phyloP scores from a whole-genome alignment of 2,113 vertebrate genomes.

The Triplophysa dalaica region DNA sequence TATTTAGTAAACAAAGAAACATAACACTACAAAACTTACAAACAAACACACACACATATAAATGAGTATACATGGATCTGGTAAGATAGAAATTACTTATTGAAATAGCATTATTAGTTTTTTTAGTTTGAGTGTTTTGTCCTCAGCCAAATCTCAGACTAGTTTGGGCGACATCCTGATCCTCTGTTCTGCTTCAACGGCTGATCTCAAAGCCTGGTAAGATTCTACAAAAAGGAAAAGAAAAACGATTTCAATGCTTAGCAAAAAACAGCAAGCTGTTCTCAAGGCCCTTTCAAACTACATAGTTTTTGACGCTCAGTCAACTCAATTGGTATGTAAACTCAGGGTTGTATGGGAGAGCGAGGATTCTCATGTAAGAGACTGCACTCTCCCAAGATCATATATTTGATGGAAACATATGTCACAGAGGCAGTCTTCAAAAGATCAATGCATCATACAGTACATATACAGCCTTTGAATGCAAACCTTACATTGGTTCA shows the following conservation, averaged over 20 bases:
- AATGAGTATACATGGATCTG: neutral
- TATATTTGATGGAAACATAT: too few species aligned
- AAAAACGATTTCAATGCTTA: conserved; percentile 1
- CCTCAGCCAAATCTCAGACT: neutral
- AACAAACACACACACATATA: neutral
- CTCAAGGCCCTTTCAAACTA: neutral
- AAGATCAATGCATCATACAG: too few species aligned
- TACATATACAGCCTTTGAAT: too few species aligned
- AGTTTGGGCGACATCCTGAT: conserved; percentile 18
- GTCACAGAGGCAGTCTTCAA: too few species aligned
- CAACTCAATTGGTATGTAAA: neutral
- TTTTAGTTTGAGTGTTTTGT: neutral
- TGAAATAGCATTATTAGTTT: conserved; percentile 7
- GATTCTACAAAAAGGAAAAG: conserved; percentile 42
- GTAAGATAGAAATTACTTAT: conserved; percentile 13
- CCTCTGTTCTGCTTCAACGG: conserved; percentile 46
- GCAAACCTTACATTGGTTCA: too few species aligned
- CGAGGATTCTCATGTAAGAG: too few species aligned
- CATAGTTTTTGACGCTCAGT: neutral
- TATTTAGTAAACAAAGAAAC: conserved; percentile 21
- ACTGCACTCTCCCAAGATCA: too few species aligned
- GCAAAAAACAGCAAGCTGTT: conserved; percentile 15
- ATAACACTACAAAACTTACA: neutral
- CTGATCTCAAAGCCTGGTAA: conserved; percentile 39
- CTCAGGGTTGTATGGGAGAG: neutral